Conservation (phyloP, 2,113 vertebrate species). For the Sylvietta virens region DNA sequence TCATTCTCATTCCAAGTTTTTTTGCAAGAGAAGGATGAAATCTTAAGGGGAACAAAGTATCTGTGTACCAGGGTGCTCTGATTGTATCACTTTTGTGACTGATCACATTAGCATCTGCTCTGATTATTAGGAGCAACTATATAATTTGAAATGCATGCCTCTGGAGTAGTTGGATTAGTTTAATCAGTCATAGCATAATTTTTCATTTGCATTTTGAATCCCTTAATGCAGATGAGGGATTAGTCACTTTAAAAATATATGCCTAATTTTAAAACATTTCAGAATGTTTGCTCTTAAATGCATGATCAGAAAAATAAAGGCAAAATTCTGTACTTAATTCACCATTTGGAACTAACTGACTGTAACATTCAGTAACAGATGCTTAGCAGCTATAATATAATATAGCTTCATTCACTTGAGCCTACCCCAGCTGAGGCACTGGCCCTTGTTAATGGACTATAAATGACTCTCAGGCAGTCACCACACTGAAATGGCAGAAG, state of each 20-base stretch:
- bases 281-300: not conserved
- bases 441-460: not conserved
- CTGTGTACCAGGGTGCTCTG: not conserved
- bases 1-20: not conserved
- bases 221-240: not conserved
- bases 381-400: not conserved
- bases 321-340: not conserved
- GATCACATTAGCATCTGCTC: constrained; percentile 33
- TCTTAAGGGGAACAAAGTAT: not conserved
- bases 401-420: not conserved
- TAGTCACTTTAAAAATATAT: not conserved
- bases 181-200: constrained; percentile 25
- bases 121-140: not conserved
- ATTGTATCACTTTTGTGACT: not conserved
- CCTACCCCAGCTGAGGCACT: not conserved
- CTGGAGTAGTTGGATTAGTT: not conserved
- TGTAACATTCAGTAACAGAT: not conserved
- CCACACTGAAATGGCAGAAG: not conserved
- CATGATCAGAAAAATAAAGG: not conserved
- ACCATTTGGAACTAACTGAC: not conserved
- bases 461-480: not conserved
- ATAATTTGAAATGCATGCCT: not conserved
- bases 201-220: constrained; percentile 31
- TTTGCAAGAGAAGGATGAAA: not conserved
- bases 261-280: not conserved